Conservation (phyloP, 2,888 invertebrate species). For the Palloptera scutellata region DNA sequence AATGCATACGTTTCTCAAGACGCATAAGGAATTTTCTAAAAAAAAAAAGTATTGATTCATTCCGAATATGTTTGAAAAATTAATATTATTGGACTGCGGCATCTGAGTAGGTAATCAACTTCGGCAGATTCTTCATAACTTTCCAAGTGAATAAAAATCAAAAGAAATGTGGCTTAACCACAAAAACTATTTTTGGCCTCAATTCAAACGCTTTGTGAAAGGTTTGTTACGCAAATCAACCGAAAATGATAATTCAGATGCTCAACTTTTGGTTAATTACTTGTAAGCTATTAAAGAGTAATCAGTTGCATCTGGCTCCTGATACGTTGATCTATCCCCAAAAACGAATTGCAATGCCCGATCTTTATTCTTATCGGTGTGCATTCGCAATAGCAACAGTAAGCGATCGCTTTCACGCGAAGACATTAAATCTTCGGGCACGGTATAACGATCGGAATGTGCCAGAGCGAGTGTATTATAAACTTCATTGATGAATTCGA, state of each 20-base stretch:
- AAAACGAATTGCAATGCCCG: conserved; percentile 47
- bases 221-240: too few relatives aligned
- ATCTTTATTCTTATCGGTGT: conserved; percentile 49
- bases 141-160: too few relatives aligned
- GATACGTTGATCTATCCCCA: conserved; percentile 52
- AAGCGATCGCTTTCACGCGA: conserved; percentile 33
- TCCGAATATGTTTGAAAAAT: too few relatives aligned
- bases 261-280: conserved; percentile 40
- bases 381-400: conserved; percentile 42
- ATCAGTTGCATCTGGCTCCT: conserved; percentile 46
- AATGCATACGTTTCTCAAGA: conserved; percentile 48
- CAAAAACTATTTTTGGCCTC: too few relatives aligned
- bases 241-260: too few relatives aligned
- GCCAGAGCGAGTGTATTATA: conserved; percentile 58
- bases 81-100: too few relatives aligned
- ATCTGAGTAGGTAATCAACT: not conserved
- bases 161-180: too few relatives aligned
- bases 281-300: conserved; percentile 45
- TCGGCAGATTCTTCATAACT: too few relatives aligned
- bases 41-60: not conserved
- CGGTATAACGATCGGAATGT: conserved; percentile 52
- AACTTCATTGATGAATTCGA: conserved; percentile 61
- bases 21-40: conserved; percentile 46
- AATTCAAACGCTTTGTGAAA: too few relatives aligned
- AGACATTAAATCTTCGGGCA: conserved; percentile 36